These are phyloP conservation scores for Trissolcus brochymenae DNA, from an alignment of 2,888 invertebrate species.

Conservation along the genomic window DNA sequence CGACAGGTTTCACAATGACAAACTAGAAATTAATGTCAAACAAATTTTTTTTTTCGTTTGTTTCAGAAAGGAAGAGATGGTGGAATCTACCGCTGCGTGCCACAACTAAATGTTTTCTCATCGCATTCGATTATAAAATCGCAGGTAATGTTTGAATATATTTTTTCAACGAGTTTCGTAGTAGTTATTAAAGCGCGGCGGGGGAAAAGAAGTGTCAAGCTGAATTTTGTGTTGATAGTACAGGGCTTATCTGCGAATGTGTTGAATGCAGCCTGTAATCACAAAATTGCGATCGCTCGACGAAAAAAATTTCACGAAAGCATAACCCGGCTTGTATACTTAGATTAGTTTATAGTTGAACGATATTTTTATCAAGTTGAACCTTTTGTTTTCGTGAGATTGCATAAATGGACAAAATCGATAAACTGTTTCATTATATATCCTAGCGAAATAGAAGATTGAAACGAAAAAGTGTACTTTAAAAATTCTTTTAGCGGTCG, in stretches of 20 bases:
- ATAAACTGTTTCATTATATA: conserved; percentile 13
- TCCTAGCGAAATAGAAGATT: background rate
- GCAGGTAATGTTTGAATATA: conserved; percentile 36
- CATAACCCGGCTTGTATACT: conserved; percentile 38
- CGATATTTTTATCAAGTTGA: conserved; percentile 31
- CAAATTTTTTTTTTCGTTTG: background rate
- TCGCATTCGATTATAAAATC: conserved; percentile 45
- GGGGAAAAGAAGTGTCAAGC: conserved; percentile 6
- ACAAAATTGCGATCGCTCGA: conserved; percentile 39
- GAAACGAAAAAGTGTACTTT: background rate
- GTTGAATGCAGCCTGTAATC: conserved; percentile 35
- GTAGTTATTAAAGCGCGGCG: background rate
- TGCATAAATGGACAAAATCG: conserved; percentile 23
- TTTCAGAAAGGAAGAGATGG: conserved; percentile 35
- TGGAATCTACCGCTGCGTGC: conserved; percentile 17
- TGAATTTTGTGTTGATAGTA: background rate
- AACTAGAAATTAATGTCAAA: too few species aligned
- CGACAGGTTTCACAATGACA: too few species aligned
- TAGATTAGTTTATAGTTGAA: conserved; percentile 38
- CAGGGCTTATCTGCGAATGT: conserved; percentile 33
- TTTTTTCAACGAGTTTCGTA: conserved; percentile 14
- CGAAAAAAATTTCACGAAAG: conserved; percentile 26
- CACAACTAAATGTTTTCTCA: conserved; percentile 35
- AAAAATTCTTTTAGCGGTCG: background rate
- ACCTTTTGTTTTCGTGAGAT: conserved; percentile 29